Evolutionary conservation across 2,888 invertebrate genomes (phyloP).

Genomic region (Sinodicranocentrus sp.): DNA sequence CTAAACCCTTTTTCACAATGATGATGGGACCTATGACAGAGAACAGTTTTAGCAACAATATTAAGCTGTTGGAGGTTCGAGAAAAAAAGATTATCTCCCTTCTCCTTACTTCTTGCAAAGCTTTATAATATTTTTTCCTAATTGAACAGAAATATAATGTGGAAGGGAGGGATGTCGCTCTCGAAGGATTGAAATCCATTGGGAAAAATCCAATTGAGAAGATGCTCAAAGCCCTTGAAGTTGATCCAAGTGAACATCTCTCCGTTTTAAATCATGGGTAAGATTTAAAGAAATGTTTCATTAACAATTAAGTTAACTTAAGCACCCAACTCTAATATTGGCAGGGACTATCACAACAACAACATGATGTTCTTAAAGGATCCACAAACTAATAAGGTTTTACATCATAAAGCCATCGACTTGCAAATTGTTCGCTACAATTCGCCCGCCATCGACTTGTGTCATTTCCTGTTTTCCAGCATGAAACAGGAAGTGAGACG

Average conservation of each 20-base stretch:
- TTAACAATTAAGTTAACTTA: neutral
- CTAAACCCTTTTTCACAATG: neutral
- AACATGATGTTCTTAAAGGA: constrained; percentile 20
- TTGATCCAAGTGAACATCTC: neutral
- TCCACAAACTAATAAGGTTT: neutral
- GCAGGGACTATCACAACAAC: neutral
- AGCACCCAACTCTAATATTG: too few relatives aligned
- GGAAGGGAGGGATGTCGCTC: too few relatives aligned
- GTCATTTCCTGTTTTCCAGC: too few relatives aligned
- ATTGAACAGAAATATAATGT: neutral
- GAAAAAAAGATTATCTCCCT: too few relatives aligned
- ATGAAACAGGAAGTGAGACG: too few relatives aligned
- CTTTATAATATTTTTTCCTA: neutral
- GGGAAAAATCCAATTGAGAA: too few relatives aligned
- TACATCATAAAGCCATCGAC: neutral
- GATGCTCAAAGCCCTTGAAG: too few relatives aligned
- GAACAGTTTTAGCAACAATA: constrained; percentile 7
- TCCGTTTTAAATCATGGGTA: neutral
- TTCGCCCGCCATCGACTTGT: too few relatives aligned
- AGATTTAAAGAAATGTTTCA: neutral
- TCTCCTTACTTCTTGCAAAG: neutral
- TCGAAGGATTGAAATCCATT: too few relatives aligned
- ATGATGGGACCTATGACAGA: constrained; percentile 25
- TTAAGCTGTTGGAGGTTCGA: constrained; percentile 55
- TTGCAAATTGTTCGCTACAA: neutral